Conservation (phyloP, 2,113 vertebrate genomes). For the Regulus satrapa region DNA sequence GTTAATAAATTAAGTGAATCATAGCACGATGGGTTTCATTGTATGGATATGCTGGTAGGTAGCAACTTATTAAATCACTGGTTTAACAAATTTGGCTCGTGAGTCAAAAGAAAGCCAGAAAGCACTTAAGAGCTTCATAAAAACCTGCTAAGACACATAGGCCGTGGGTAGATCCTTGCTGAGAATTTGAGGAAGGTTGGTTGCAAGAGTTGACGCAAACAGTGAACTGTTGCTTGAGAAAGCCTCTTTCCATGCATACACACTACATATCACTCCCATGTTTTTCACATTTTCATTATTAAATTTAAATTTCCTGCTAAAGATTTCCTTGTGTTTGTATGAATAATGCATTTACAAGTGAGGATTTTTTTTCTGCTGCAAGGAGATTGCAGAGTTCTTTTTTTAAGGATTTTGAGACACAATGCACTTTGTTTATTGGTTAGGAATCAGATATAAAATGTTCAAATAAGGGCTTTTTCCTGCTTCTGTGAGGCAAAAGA, state of each 20-base stretch:
- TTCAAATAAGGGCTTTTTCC: background rate
- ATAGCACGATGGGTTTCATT: background rate
- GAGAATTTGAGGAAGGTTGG: background rate
- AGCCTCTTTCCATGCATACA: background rate
- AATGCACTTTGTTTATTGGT: background rate
- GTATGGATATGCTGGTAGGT: background rate
- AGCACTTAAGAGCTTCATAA: background rate
- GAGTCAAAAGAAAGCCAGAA: background rate
- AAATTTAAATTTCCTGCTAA: background rate
- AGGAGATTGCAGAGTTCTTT: background rate
- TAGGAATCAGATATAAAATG: background rate
- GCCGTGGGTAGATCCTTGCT: background rate
- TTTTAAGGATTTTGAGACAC: background rate
- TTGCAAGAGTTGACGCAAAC: background rate
- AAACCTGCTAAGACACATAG: background rate
- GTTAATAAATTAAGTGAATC: background rate
- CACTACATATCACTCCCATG: background rate
- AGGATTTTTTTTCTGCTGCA: background rate
- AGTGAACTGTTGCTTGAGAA: background rate
- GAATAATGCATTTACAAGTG: background rate
- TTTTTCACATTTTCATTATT: background rate
- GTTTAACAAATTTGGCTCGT: background rate
- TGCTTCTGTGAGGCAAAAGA: background rate
- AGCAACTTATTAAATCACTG: background rate
- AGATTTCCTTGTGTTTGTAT: background rate